A percentile compares a stretch with the other conserved stretches of the same genome.
Conservation (phyloP, 92 coral and sea anemone genomes). For the Parazoanthus darwini region DNA sequence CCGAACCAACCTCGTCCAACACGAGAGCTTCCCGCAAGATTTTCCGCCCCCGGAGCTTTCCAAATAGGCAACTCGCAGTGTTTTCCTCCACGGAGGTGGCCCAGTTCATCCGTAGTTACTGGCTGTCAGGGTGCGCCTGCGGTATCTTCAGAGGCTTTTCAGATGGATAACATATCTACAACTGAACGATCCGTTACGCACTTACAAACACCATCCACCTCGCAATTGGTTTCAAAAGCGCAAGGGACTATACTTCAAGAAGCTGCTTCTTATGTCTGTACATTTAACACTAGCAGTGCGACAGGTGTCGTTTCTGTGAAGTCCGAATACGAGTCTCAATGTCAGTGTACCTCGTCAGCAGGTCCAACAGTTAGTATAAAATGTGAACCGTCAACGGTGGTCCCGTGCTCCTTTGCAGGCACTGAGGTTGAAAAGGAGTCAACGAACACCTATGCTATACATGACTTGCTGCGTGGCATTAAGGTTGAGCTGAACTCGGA, state of each 20-base stretch:
- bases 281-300: not conserved
- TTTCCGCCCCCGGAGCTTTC: not conserved
- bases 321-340: not conserved
- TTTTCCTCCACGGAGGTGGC: not conserved
- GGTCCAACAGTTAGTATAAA: not conserved
- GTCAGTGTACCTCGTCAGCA: slow-evolving; percentile 9
- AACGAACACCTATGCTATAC: slow-evolving; percentile 7
- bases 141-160: not conserved
- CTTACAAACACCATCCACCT: not conserved
- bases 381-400: not conserved
- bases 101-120: not conserved
- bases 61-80: slow-evolving; percentile 9
- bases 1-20: not conserved
- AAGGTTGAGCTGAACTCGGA: slow-evolving; percentile 6
- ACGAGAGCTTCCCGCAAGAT: not conserved
- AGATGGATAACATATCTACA: not conserved
- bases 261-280: not conserved
- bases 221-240: not conserved
- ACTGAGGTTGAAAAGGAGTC: not conserved
- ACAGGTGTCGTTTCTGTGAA: not conserved
- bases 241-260: not conserved
- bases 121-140: not conserved
- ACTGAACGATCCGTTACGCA: slow-evolving; percentile 2
- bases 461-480: slow-evolving; percentile 30
- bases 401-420: not conserved